These are phyloP conservation scores for Aphis craccivora DNA, from an alignment of 1,140 invertebrate genomes.

Conservation along the genomic window DNA sequence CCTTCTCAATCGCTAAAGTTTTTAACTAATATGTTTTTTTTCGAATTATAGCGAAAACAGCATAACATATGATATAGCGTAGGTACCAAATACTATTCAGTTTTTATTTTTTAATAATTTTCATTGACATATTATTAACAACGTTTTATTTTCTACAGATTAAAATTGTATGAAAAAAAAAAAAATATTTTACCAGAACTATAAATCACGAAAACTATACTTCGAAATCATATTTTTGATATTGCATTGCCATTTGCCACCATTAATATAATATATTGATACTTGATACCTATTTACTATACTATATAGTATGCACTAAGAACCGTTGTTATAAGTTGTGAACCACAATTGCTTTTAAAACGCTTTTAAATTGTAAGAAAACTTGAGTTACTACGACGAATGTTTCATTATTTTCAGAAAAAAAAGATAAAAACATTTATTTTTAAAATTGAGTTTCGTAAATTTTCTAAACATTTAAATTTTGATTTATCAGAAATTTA, in stretches of 20 bases:
- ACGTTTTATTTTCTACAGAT: not conserved
- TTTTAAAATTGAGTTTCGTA: no score
- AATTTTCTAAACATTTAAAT: no score
- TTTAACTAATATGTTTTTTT: not conserved
- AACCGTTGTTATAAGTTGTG: not conserved
- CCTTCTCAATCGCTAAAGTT: not conserved
- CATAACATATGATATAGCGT: not conserved
- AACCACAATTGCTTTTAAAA: not conserved
- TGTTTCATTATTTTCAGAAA: no score
- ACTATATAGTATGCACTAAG: no score
- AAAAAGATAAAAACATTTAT: no score
- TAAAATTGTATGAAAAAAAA: not conserved
- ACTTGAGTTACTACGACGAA: no score
- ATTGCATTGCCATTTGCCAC: no score
- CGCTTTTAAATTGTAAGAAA: no score
- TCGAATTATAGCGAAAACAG: not conserved
- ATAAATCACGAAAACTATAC: not conserved
- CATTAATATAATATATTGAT: no score
- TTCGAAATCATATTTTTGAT: not conserved
- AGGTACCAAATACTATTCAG: not conserved
- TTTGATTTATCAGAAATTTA: no score
- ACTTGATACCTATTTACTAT: no score
- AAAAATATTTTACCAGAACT: no score
- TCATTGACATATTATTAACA: not conserved
- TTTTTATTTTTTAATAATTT: not conserved